Conservation (phyloP, 2,113 vertebrate species). For the Ranitomeya variabilis region DNA sequence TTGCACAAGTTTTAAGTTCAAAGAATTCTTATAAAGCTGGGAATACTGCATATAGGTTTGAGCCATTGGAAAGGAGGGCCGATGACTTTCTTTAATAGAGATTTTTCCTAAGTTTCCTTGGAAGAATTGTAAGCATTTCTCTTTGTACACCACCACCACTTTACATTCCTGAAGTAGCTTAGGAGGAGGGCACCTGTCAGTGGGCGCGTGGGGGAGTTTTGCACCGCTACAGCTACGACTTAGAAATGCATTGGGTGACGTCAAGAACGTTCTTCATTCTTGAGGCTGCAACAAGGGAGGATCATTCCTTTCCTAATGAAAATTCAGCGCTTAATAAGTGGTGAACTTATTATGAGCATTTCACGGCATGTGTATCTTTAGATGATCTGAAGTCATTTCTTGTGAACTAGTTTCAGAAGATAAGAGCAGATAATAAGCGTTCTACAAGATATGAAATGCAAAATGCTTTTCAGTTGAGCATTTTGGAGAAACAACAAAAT, state of each 20-base stretch:
- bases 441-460: neutral
- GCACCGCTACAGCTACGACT: neutral
- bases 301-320: slow-evolving; percentile 48
- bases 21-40: neutral
- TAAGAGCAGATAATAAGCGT: neutral
- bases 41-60: neutral
- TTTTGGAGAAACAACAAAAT: neutral
- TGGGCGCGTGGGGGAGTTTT: slow-evolving; percentile 37
- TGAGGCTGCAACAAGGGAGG: slow-evolving; percentile 26
- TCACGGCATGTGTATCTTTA: neutral
- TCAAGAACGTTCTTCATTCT: slow-evolving; percentile 6
- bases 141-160: slow-evolving; percentile 39
- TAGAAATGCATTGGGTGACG: slow-evolving; percentile 42
- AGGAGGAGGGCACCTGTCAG: slow-evolving; percentile 51
- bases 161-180: slow-evolving; percentile 48
- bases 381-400: neutral
- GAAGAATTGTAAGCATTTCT: slow-evolving; percentile 54
- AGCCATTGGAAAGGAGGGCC: neutral
- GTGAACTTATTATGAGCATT: neutral
- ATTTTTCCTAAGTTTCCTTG: slow-evolving; percentile 22
- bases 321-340: slow-evolving; percentile 14
- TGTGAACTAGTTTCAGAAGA: neutral
- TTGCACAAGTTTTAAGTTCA: neutral
- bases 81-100: slow-evolving; percentile 13
- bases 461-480: no score